Evolutionary conservation across 35 echinoderm and acorn worm species (phyloP), one percentile per base, ranked within the genome.

Genomic region (Stichopus chloronotus): DNA sequence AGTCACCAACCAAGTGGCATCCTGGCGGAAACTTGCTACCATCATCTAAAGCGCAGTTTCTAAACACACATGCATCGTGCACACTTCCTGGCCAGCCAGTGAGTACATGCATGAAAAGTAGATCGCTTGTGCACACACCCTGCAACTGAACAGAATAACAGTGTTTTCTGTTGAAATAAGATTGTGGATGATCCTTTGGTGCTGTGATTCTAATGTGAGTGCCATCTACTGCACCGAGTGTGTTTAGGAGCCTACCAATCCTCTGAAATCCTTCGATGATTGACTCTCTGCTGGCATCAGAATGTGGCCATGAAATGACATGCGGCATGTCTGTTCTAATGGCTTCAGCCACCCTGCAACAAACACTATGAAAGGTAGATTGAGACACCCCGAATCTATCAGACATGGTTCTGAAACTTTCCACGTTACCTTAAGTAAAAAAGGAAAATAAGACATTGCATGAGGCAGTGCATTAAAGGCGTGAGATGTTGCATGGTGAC

Each of bases 71-170:
- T 25, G 25, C 78, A 52, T 80, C 78, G 78, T 80, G 78, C 19
- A 80, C 78, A 80, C 78, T 43, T 5, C 92, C 92, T 19, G 83
- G 92, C 84, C 92, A 88, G 7, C 92, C 92, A 55, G 82, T 76
- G 12, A 80, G 19, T 21, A 80, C 78, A 2, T 80, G 78, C 43
- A 6, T 80, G 78, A 80, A 80, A 80, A 80, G 78, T 80, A 80
- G 25, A 80, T 80, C 25, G 25, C n/a, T 80, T 21, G 78, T 80
- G 25, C 23, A 30, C 5, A 30, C 78, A 25, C 78, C 59, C 78
- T 80, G 78, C 43, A 80, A 80, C 78, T 80, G 78, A 21, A 80
- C 7, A 6, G 78, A 80, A 80, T 80, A 80, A 43, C 12, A 80
- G 78, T 80, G 78, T 3, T 80, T 80, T 43, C 78, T 80, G 25